These are phyloP conservation scores for Oncorhynchus masou DNA, from an alignment of 2,113 vertebrate species.

Conservation along the genomic window DNA sequence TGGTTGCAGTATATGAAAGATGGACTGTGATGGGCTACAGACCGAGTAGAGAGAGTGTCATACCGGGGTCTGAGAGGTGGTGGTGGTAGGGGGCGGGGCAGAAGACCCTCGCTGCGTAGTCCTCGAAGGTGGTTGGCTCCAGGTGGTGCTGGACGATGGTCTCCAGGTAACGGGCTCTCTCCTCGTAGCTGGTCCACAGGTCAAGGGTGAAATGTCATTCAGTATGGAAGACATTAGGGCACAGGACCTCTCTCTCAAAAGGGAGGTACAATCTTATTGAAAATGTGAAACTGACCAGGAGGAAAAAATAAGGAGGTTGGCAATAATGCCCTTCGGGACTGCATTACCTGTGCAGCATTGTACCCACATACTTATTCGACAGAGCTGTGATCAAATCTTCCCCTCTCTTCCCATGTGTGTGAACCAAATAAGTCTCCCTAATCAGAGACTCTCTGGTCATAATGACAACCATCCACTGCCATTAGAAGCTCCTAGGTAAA, in stretches of 20 bases:
- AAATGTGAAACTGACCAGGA: no score
- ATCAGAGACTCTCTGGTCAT: slow-evolving; percentile 2
- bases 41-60: slow-evolving; percentile 29
- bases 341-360: no score
- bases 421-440: not conserved
- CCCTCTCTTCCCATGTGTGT: not conserved
- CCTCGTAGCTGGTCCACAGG: slow-evolving; percentile 87
- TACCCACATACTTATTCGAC: not conserved
- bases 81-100: slow-evolving; percentile 93
- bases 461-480: not conserved
- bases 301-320: no score
- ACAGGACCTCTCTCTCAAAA: not conserved
- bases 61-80: slow-evolving; percentile 87
- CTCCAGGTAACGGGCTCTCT: slow-evolving; percentile 92
- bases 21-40: not conserved
- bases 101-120: slow-evolving; percentile 96
- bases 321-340: no score
- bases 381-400: not conserved
- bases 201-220: slow-evolving; percentile 77
- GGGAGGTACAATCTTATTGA: no score
- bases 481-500: not conserved
- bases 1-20: not conserved
- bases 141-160: slow-evolving; percentile 94
- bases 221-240: not conserved
- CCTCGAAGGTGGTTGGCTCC: slow-evolving; percentile 94